phyloP scores from a whole-genome alignment of 2,888 invertebrate species.

The Zaprionus obscuricornis region DNA sequence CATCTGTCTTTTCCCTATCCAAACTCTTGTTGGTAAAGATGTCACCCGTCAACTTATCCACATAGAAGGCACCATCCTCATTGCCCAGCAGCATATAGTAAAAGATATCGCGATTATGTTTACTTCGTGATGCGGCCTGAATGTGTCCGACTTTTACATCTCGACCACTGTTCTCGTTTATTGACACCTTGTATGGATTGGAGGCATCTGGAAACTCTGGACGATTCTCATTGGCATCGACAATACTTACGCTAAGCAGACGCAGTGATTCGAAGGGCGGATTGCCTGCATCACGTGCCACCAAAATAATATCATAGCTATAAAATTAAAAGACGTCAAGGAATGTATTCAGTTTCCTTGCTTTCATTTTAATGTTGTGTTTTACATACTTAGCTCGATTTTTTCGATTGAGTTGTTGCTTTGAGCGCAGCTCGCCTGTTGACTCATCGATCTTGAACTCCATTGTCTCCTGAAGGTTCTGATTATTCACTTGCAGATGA shows the following conservation, averaged over 20 bases:
- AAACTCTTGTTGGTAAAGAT: slow-evolving; percentile 91
- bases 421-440: slow-evolving; percentile 92
- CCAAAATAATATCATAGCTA: slow-evolving; percentile 88
- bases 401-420: slow-evolving; percentile 91
- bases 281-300: slow-evolving; percentile 92
- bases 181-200: slow-evolving; percentile 87
- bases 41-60: slow-evolving; percentile 92
- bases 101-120: slow-evolving; percentile 91
- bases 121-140: slow-evolving; percentile 86
- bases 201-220: slow-evolving; percentile 89
- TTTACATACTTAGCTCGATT: slow-evolving; percentile 84
- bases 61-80: slow-evolving; percentile 89
- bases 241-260: slow-evolving; percentile 89
- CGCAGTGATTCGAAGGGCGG: slow-evolving; percentile 92
- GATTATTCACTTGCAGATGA: slow-evolving; percentile 89
- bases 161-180: slow-evolving; percentile 88
- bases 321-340: not conserved
- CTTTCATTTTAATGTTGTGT: accelerated
- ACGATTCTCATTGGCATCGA: slow-evolving; percentile 92
- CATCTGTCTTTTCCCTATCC: slow-evolving; percentile 90
- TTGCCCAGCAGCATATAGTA: slow-evolving; percentile 93
- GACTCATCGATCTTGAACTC: slow-evolving; percentile 92
- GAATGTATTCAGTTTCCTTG: not conserved
- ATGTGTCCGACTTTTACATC: slow-evolving; percentile 86
- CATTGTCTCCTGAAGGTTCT: slow-evolving; percentile 90